These are phyloP conservation scores for Agapornis roseicollis DNA, from an alignment of 2,113 vertebrate species.

Conservation along the genomic window DNA sequence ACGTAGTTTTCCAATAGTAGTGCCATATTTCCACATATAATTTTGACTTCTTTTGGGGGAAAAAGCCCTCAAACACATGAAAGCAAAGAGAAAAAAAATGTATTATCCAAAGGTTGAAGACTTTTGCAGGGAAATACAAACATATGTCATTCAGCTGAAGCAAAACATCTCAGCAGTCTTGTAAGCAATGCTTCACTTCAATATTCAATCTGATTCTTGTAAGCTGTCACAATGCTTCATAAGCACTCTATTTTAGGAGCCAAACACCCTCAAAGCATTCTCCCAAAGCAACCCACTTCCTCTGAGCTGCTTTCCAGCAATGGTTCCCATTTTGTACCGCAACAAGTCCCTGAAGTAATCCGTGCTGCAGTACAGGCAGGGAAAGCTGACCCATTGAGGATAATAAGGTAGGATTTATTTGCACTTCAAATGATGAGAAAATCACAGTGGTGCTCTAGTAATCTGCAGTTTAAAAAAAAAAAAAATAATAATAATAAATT, in stretches of 20 bases:
- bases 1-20: neutral
- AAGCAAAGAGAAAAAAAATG: neutral
- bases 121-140: neutral
- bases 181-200: neutral
- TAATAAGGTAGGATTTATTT: neutral
- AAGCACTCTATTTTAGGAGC: neutral
- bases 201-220: neutral
- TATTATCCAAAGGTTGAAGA: neutral
- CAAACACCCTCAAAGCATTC: neutral
- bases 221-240: neutral
- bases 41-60: fast-evolving
- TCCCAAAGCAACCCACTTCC: neutral
- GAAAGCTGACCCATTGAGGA: neutral
- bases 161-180: neutral
- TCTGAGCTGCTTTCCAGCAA: neutral
- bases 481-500: neutral
- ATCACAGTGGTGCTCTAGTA: neutral
- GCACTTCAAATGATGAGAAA: neutral
- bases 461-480: neutral
- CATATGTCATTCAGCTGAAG: neutral
- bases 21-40: neutral
- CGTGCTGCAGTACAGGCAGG: fast-evolving
- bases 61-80: neutral
- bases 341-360: neutral
- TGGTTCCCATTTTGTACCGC: neutral